phyloP scores from a whole-genome alignment of 2,797 vertebrate genomes.

The Alectoris magna region DNA sequence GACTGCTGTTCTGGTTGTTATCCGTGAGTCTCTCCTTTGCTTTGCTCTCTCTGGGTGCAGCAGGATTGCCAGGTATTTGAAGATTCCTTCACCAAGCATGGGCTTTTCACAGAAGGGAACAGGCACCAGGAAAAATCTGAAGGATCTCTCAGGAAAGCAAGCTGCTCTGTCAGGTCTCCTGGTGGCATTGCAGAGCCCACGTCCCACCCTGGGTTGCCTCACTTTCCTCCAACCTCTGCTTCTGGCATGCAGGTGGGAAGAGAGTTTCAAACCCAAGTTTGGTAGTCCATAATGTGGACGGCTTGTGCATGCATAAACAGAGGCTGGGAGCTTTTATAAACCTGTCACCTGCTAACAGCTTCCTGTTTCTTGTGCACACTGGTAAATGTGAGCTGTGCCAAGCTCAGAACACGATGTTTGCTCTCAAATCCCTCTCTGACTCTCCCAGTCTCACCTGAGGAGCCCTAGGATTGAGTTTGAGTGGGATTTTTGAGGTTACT shows the following conservation, averaged over 20 bases:
- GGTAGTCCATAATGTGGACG: not conserved
- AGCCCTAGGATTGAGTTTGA: not conserved
- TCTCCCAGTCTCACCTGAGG: not conserved
- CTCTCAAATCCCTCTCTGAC: not conserved
- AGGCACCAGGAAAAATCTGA: not conserved
- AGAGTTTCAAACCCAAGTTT: not conserved
- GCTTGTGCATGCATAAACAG: not conserved
- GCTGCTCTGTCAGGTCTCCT: not conserved
- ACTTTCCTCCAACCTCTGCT: not conserved
- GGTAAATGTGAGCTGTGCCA: not conserved
- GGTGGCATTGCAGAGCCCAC: not conserved
- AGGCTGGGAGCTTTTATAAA: not conserved
- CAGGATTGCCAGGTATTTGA: not conserved
- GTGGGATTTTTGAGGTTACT: not conserved
- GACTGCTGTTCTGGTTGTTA: not conserved
- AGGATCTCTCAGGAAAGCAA: not conserved
- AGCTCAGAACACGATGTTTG: fast-evolving
- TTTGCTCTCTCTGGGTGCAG: fast-evolving
- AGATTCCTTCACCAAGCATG: not conserved
- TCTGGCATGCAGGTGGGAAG: not conserved
- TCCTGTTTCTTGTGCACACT: not conserved
- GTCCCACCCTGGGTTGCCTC: not conserved
- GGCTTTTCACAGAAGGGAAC: not conserved
- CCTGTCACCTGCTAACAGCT: not conserved
- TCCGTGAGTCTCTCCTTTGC: fast-evolving